Base-by-base conservation (phyloP, 1,140 invertebrate genomes). In the Magallana gigas region DNA sequence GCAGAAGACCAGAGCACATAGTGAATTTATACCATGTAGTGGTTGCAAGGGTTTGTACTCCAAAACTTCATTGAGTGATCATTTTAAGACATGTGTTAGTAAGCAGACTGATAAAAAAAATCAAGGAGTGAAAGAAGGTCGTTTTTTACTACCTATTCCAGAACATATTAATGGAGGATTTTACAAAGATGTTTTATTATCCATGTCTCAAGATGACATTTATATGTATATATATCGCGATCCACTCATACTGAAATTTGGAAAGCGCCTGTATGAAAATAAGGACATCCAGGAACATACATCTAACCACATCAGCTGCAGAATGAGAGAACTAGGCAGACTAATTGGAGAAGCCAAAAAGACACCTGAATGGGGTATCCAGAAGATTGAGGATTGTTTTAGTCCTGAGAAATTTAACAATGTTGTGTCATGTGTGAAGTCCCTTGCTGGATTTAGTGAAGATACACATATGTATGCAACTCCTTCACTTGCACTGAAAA, bases 371-470 rank as follows among this genome's bases (percentile, higher is more conserved):
- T 48, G 36, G 36, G 36, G 36, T 48, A 48, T 48, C 36, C 36
- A 48, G 36, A 48, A 48, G 36, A 48, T 48, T 48, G 36, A 48
- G 36, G 36, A 48, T 48, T 48, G 36, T 48, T 48, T 48, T 48
- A 48, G 36, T 48, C 36, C 36, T 48, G 36, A 48, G 36, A 48
- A 48, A 48, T 48, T 48, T 48, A 48, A 48, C 36, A 48, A 68
- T 68, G 64, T 68, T 8, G 64, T 68, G 5, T n/a, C 64, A 16
- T 68, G 64, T 18, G 64, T 68, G 64, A 68, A 68, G 64, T 68
- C 64, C 64, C 64, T 85, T 85, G 60, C 84, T 16, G 84, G 84
- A 16, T 71, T 36, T n/a, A 57, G 62, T 85, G 64, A 85, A 68
- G 60, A 85, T 11, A 68, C 84, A 48, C 60, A 71, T 23, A 16